Evolutionary conservation across 1,140 invertebrate species (phyloP).

Genomic region (Drosophila micromelanica): DNA sequence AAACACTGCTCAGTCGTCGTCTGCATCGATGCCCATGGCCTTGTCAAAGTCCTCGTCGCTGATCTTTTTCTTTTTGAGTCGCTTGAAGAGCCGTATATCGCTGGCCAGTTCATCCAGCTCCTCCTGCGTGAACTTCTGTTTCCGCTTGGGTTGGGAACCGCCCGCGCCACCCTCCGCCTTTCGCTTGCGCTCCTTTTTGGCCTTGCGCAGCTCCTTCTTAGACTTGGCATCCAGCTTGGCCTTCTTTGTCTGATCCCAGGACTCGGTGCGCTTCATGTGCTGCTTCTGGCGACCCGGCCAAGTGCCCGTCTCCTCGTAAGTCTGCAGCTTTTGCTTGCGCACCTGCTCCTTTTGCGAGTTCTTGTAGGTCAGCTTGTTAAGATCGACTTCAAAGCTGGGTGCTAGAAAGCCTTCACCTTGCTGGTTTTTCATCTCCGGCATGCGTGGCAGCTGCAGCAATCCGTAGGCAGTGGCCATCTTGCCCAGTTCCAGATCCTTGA

Average conservation of each 20-base stretch:
- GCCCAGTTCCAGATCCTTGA: slow-evolving; percentile 96
- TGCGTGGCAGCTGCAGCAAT: slow-evolving; percentile 94
- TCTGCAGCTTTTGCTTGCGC: slow-evolving; percentile 89
- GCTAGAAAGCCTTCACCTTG: slow-evolving; percentile 88
- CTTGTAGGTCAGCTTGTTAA: slow-evolving; percentile 92
- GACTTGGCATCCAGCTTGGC: slow-evolving; percentile 89
- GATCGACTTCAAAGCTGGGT: slow-evolving; percentile 87
- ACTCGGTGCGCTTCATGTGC: slow-evolving; percentile 87
- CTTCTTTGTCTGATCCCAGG: slow-evolving; percentile 93
- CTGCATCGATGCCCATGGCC: slow-evolving; percentile 85
- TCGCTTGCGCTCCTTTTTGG: slow-evolving; percentile 86
- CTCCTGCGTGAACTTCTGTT: slow-evolving; percentile 87
- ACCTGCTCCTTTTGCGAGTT: slow-evolving; percentile 92
- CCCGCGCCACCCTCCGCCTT: slow-evolving; percentile 70
- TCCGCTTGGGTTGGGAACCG: slow-evolving; percentile 85
- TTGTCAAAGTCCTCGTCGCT: slow-evolving; percentile 87
- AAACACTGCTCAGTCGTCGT: slow-evolving; percentile 34
- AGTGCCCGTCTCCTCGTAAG: slow-evolving; percentile 89
- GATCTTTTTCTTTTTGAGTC: slow-evolving; percentile 94
- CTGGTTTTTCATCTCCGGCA: slow-evolving; percentile 95
- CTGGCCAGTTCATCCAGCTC: slow-evolving; percentile 93
- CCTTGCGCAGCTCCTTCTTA: slow-evolving; percentile 87
- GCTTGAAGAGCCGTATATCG: slow-evolving; percentile 94
- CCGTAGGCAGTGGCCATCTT: slow-evolving; percentile 95
- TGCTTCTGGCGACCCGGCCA: slow-evolving; percentile 89